A percentile compares a stretch with the other conserved stretches of the same genome.
phyloP scores from a whole-genome alignment of 2,113 vertebrate species.

The Octodon degus region DNA sequence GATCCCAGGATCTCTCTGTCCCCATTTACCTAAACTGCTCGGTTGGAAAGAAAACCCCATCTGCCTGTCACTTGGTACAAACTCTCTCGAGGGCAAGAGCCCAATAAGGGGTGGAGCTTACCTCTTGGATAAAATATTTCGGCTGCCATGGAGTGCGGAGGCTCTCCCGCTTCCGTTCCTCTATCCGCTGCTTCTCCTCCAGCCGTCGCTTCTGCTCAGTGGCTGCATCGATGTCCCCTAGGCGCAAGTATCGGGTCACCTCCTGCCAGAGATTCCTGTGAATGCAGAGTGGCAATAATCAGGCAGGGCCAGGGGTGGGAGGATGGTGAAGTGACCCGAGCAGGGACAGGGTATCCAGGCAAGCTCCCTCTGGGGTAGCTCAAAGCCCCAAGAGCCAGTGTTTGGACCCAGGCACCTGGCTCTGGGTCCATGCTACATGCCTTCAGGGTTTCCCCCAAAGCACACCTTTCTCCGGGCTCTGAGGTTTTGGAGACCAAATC shows the following conservation, averaged over 20 bases:
- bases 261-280: conserved; percentile 93
- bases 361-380: rapidly evolving
- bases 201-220: conserved; percentile 94
- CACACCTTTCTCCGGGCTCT: background rate
- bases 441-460: background rate
- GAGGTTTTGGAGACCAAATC: background rate
- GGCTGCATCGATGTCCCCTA: conserved; percentile 92
- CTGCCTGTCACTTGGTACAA: background rate
- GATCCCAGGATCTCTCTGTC: background rate
- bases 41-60: background rate
- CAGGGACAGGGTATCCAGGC: background rate
- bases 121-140: conserved; percentile 95
- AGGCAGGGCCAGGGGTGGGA: background rate
- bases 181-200: conserved; percentile 93
- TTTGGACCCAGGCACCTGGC: background rate
- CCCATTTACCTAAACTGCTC: background rate
- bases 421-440: background rate
- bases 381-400: background rate
- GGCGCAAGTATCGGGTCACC: conserved; percentile 92
- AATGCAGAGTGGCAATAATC: background rate
- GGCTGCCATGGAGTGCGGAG: conserved; percentile 90
- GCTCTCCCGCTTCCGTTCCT: conserved; percentile 89
- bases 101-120: conserved; percentile 69
- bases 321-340: background rate
- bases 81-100: too few species aligned